Percentiles rank a stretch among this genome's conserved stretches.
These are phyloP conservation scores for Panthera leo DNA, from an alignment of 2,113 vertebrate species.

Conservation along the genomic window DNA sequence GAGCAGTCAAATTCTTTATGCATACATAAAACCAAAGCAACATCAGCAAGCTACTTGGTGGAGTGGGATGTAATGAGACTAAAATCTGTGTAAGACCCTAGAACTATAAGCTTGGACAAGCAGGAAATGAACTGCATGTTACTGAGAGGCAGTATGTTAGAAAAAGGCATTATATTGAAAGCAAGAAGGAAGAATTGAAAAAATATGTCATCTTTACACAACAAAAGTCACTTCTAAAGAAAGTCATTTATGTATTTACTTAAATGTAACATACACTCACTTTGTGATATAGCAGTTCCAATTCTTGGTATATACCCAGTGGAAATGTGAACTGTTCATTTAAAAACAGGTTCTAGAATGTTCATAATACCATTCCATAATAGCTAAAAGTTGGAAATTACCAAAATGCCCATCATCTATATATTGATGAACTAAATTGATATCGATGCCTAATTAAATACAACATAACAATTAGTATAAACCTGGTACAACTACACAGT, in stretches of 20 bases:
- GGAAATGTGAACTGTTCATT: background rate
- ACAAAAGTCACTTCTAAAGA: constrained; percentile 2
- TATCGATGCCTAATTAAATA: background rate
- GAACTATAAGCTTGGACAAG: background rate
- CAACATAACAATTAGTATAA: background rate
- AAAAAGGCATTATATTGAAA: constrained; percentile 21
- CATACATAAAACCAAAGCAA: background rate
- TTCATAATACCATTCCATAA: background rate
- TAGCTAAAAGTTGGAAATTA: background rate
- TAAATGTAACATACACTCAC: background rate
- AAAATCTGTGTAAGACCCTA: constrained; percentile 24
- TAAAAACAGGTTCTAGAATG: background rate
- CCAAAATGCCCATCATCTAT: background rate
- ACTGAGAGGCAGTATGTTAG: background rate
- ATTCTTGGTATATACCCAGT: background rate
- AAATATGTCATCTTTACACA: background rate
- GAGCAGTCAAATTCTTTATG: background rate
- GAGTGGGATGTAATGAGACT: background rate
- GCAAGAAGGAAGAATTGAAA: background rate
- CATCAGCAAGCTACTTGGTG: background rate
- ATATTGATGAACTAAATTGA: background rate
- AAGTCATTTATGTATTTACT: background rate
- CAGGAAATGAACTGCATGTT: background rate
- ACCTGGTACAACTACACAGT: background rate
- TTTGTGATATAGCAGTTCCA: background rate